Conservation (phyloP, 2,888 invertebrate genomes). For the Cephus pulcher region DNA sequence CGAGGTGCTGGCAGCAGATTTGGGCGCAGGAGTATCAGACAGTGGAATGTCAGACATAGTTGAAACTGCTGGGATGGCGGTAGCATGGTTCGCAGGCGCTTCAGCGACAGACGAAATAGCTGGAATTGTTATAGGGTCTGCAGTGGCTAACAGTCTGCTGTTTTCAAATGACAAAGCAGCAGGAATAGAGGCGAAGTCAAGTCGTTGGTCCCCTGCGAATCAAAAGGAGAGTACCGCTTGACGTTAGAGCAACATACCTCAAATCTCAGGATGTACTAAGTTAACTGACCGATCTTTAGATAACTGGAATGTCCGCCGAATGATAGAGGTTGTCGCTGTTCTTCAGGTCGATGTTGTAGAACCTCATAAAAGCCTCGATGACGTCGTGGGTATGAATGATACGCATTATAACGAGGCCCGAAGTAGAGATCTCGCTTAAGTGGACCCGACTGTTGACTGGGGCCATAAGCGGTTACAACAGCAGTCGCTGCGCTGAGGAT, state of each 20-base stretch:
- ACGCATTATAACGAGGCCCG: background rate
- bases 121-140: background rate
- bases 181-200: constrained; percentile 28
- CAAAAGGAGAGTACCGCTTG: background rate
- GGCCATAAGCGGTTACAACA: background rate
- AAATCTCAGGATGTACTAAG: background rate
- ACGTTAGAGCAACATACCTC: background rate
- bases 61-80: background rate
- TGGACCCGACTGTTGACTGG: background rate
- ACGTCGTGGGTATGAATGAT: background rate
- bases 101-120: background rate
- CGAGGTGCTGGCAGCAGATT: background rate
- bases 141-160: background rate
- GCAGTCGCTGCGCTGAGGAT: background rate
- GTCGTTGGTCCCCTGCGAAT: constrained; percentile 27
- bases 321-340: constrained; percentile 34
- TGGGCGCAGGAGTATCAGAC: background rate
- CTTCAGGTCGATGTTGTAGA: background rate
- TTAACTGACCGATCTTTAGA: constrained; percentile 44
- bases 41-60: constrained; percentile 1
- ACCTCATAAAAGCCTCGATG: background rate
- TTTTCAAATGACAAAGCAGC: constrained; percentile 2
- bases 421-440: background rate
- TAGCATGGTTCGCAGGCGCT: background rate
- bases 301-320: constrained; percentile 45